phyloP scores from a whole-genome alignment of 2,113 vertebrate genomes.

The Cinclus cinclus region DNA sequence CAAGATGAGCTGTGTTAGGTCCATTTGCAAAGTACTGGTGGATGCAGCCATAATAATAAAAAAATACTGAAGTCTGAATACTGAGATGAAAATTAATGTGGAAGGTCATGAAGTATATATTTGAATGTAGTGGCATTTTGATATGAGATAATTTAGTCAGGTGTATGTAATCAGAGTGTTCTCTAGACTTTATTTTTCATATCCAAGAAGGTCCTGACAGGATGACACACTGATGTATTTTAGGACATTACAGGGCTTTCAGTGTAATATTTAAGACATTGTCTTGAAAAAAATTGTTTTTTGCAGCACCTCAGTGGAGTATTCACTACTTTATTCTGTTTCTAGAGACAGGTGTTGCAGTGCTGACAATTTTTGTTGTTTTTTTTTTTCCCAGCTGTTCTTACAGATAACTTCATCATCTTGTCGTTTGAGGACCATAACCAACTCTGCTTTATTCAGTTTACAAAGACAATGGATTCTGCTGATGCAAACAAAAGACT shows the following conservation, averaged over 20 bases:
- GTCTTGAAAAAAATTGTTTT: slow-evolving; percentile 54
- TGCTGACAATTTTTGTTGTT: slow-evolving; percentile 14
- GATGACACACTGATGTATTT: slow-evolving; percentile 46
- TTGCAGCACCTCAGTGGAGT: slow-evolving; percentile 1
- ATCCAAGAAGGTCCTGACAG: slow-evolving; percentile 23
- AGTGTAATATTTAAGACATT: slow-evolving; percentile 38
- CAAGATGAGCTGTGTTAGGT: not conserved
- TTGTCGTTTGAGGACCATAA: slow-evolving; percentile 89
- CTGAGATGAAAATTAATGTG: not conserved
- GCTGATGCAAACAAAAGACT: slow-evolving; percentile 75
- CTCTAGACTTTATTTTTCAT: slow-evolving; percentile 54
- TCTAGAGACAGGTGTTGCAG: not conserved
- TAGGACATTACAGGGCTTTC: slow-evolving; percentile 42
- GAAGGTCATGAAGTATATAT: not conserved
- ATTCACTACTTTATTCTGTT: slow-evolving; percentile 37
- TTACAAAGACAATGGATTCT: slow-evolving; percentile 84
- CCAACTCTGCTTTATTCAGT: slow-evolving; percentile 88
- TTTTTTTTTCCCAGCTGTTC: slow-evolving; percentile 78
- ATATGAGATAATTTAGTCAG: slow-evolving; percentile 45
- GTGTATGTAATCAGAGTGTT: slow-evolving; percentile 33
- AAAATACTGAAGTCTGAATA: not conserved
- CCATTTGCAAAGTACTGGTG: not conserved
- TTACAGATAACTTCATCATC: slow-evolving; percentile 88
- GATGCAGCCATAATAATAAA: not conserved
- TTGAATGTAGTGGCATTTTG: not conserved